phyloP scores from a whole-genome alignment of 2,888 invertebrate species.

The Hartigia nigra region DNA sequence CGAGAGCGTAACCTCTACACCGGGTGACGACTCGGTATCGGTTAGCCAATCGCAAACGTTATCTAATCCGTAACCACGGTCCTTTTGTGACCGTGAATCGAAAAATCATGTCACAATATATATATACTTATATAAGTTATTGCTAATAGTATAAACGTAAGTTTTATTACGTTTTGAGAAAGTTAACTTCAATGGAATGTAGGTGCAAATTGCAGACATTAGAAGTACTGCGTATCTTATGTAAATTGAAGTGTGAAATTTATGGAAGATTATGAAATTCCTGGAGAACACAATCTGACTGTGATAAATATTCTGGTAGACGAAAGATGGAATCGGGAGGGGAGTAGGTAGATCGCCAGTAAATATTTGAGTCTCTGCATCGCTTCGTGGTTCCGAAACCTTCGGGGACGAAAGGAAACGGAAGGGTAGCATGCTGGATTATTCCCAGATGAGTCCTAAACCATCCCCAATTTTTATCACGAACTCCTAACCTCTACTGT shows the following conservation, averaged over 20 bases:
- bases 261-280: neutral
- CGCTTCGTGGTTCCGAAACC: neutral
- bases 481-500: neutral
- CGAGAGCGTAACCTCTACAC: too few species aligned
- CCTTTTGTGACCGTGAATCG: too few species aligned
- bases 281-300: neutral
- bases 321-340: constrained; percentile 27
- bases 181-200: neutral
- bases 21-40: too few species aligned
- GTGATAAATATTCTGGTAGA: neutral
- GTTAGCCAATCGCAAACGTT: too few species aligned
- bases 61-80: too few species aligned
- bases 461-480: neutral
- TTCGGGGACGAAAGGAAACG: neutral
- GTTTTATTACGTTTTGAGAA: neutral
- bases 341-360: constrained; percentile 28
- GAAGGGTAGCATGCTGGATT: neutral
- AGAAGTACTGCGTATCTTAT: neutral
- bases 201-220: neutral
- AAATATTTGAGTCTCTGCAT: constrained; percentile 35
- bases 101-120: too few species aligned
- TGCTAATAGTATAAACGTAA: neutral
- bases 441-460: constrained; percentile 7
- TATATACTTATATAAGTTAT: neutral
- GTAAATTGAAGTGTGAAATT: neutral